These are phyloP conservation scores for Scaptomyza graminum DNA, from an alignment of 1,140 invertebrate species.

Conservation along the genomic window DNA sequence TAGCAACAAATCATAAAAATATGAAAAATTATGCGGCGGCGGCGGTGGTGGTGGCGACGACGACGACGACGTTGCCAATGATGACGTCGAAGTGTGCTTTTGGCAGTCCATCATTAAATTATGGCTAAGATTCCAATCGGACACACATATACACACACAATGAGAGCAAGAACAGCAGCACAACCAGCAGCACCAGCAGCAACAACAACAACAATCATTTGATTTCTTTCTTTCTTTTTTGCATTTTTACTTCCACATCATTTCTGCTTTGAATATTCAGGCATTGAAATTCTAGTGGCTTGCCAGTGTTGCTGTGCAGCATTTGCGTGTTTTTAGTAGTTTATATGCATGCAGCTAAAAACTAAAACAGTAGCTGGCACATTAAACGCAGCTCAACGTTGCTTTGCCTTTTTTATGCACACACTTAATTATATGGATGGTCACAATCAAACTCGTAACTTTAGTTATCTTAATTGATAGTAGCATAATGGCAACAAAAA, in stretches of 20 bases:
- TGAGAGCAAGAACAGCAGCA: constrained; percentile 13
- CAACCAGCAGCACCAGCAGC: constrained; percentile 25
- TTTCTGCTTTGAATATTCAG: constrained; percentile 11
- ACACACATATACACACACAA: constrained; percentile 56
- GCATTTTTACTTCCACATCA: constrained; percentile 15
- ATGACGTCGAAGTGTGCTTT: constrained; percentile 76
- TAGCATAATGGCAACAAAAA: constrained; percentile 12
- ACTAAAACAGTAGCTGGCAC: constrained; percentile 49
- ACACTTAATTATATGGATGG: constrained; percentile 38
- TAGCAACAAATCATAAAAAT: constrained; percentile 83
- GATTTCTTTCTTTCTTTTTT: constrained; percentile 21
- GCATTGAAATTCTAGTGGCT: constrained; percentile 20
- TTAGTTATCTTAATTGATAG: constrained; percentile 32
- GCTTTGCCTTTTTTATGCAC: constrained; percentile 21
- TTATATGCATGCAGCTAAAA: constrained; percentile 4
- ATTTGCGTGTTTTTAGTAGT: constrained; percentile 51
- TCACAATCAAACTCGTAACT: constrained; percentile 6
- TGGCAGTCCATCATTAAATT: constrained; percentile 82
- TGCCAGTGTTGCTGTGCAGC: constrained; percentile 33
- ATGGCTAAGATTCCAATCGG: constrained; percentile 80
- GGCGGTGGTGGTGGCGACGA: constrained; percentile 28
- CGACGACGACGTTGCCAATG: constrained; percentile 52
- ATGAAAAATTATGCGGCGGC: constrained; percentile 79
- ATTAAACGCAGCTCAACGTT: constrained; percentile 18
- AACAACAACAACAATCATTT: constrained; percentile 35